Evolutionary conservation across 2,888 invertebrate genomes (phyloP).

Genomic region (Andrena haemorrhoa): DNA sequence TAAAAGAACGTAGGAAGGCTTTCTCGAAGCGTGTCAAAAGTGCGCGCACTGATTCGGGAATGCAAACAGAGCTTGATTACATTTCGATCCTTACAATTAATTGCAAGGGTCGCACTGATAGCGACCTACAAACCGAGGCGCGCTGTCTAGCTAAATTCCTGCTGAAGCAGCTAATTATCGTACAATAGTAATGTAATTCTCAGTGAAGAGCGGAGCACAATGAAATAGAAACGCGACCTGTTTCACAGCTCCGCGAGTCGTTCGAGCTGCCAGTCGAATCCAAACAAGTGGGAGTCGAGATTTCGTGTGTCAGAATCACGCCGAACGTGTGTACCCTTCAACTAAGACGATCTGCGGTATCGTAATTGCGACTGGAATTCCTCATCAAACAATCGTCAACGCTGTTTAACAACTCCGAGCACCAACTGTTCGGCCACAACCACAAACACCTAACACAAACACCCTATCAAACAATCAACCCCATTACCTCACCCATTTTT

Average conservation of each 20-base stretch:
- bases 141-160: not conserved
- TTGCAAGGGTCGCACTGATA: not conserved
- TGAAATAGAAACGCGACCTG: slow-evolving; percentile 61
- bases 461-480: too few species aligned
- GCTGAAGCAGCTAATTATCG: slow-evolving; percentile 42
- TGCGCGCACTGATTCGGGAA: not conserved
- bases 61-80: not conserved
- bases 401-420: too few species aligned
- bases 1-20: not conserved
- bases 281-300: not conserved
- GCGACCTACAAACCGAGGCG: slow-evolving; percentile 11
- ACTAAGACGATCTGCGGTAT: not conserved
- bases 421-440: too few species aligned
- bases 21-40: not conserved
- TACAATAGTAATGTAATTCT: slow-evolving; percentile 44
- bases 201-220: slow-evolving; percentile 38
- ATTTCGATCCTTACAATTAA: not conserved
- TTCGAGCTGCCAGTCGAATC: not conserved
- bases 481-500: too few species aligned
- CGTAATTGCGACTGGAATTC: slow-evolving; percentile 6
- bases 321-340: slow-evolving; percentile 3
- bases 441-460: too few species aligned
- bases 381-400: slow-evolving; percentile 40
- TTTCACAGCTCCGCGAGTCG: slow-evolving; percentile 47
- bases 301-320: slow-evolving; percentile 43